Evolutionary conservation across 1,140 invertebrate genomes (phyloP).

Genomic region (Eupeodes corollae): DNA sequence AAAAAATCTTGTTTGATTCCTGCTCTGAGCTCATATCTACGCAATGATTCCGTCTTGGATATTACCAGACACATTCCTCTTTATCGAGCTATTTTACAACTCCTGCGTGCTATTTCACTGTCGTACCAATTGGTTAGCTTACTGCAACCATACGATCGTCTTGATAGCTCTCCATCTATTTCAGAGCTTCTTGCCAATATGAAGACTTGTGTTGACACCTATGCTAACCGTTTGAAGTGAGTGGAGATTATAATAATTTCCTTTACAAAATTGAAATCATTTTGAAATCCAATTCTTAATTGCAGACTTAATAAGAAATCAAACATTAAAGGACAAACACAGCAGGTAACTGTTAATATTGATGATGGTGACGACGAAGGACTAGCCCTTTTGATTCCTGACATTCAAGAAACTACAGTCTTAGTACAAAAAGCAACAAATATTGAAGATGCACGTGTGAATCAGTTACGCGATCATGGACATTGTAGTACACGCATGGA

Average conservation of each 20-base stretch:
- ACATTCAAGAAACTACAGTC: slow-evolving; percentile 72
- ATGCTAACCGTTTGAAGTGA: slow-evolving; percentile 70
- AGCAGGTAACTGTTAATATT: slow-evolving; percentile 32
- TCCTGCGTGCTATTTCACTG: slow-evolving; percentile 67
- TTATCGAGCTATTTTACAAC: slow-evolving; percentile 70
- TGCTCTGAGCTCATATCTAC: slow-evolving; percentile 79
- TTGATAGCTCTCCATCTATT: slow-evolving; percentile 42
- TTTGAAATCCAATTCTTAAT: slow-evolving; percentile 5
- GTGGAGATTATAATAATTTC: slow-evolving; percentile 11
- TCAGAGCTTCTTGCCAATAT: slow-evolving; percentile 68
- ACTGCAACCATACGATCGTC: slow-evolving; percentile 46
- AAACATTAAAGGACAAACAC: slow-evolving; percentile 35
- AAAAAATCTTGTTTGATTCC: slow-evolving; percentile 73
- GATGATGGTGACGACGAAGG: slow-evolving; percentile 64
- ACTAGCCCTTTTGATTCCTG: slow-evolving; percentile 72
- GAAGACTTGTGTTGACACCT: slow-evolving; percentile 83
- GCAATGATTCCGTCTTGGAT: slow-evolving; percentile 91
- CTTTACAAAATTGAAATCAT: background rate
- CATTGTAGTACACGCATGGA: background rate
- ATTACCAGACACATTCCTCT: slow-evolving; percentile 89
- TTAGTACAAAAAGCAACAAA: slow-evolving; percentile 61
- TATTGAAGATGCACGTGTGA: slow-evolving; percentile 32
- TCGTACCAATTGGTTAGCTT: slow-evolving; percentile 54
- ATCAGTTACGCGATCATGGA: slow-evolving; percentile 8
- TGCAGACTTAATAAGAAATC: slow-evolving; percentile 38